Percentiles rank a stretch among this genome's conserved stretches.
phyloP scores from a whole-genome alignment of 2,113 vertebrate genomes.

The Canis aureus region DNA sequence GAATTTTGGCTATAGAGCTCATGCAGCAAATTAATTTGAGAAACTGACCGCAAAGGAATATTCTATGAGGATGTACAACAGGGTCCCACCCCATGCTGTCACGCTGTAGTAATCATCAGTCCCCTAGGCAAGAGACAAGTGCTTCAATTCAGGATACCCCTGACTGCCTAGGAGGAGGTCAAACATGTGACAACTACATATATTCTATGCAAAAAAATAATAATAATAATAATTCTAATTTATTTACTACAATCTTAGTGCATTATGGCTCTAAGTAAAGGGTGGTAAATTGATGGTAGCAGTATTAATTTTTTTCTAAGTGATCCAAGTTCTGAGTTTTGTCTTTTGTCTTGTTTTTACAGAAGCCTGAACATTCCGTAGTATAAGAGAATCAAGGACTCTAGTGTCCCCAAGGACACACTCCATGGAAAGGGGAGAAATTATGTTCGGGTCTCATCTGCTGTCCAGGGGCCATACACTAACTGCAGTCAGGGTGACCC shows the following conservation, averaged over 20 bases:
- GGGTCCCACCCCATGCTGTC: neutral
- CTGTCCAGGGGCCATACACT: neutral
- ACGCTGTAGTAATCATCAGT: neutral
- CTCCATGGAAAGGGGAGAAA: neutral
- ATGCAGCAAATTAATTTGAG: constrained; percentile 49
- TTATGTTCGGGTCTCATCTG: neutral
- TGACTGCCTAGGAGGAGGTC: neutral
- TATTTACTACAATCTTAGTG: neutral
- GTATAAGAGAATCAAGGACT: neutral
- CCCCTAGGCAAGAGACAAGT: neutral
- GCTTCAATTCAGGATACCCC: neutral
- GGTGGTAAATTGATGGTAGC: constrained; percentile 17
- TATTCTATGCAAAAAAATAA: constrained; percentile 53
- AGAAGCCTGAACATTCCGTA: constrained; percentile 49
- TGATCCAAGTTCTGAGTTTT: constrained; percentile 3
- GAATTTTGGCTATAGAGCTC: constrained; percentile 50
- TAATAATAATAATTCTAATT: constrained; percentile 40
- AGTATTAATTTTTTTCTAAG: neutral
- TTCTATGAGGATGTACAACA: neutral
- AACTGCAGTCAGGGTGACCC: neutral
- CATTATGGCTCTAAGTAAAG: constrained; percentile 18
- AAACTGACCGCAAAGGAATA: neutral
- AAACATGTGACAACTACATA: neutral
- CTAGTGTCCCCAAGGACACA: neutral
- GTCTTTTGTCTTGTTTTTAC: neutral